Percentiles rank a stretch among this genome's conserved stretches.
phyloP scores from a whole-genome alignment of 2,888 invertebrate species.

The Erebia ligea region DNA sequence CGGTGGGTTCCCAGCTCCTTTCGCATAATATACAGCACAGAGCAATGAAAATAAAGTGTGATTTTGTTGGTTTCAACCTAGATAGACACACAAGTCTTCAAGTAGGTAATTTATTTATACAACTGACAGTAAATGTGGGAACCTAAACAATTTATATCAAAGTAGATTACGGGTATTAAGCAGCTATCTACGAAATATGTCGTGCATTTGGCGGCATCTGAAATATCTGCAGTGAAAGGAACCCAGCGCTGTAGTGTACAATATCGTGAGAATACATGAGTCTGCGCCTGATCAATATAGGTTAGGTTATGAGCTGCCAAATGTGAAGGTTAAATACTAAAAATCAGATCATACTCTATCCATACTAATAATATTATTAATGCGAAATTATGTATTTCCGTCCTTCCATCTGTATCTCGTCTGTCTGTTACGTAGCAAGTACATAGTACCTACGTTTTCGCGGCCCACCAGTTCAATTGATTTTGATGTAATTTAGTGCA shows the following conservation, averaged over 20 bases:
- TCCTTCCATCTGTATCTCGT: no score
- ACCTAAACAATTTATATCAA: neutral
- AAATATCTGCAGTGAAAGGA: slow-evolving; percentile 37
- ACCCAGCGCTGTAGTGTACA: slow-evolving; percentile 20
- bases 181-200: slow-evolving; percentile 11
- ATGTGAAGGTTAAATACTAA: slow-evolving; percentile 12
- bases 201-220: slow-evolving; percentile 26
- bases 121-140: slow-evolving; percentile 1
- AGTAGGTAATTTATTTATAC: neutral
- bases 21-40: neutral
- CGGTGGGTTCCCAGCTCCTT: no score
- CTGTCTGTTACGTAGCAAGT: no score
- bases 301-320: slow-evolving; percentile 6
- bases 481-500: no score
- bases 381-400: no score
- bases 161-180: slow-evolving; percentile 1
- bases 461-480: no score
- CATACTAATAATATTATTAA: no score
- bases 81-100: neutral
- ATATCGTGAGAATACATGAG: slow-evolving; percentile 32
- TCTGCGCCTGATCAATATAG: neutral
- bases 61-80: neutral
- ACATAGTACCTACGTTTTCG: no score
- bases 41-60: neutral
- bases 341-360: neutral